Conservation (phyloP, 2,113 vertebrate genomes). For the Haemorhous mexicanus region DNA sequence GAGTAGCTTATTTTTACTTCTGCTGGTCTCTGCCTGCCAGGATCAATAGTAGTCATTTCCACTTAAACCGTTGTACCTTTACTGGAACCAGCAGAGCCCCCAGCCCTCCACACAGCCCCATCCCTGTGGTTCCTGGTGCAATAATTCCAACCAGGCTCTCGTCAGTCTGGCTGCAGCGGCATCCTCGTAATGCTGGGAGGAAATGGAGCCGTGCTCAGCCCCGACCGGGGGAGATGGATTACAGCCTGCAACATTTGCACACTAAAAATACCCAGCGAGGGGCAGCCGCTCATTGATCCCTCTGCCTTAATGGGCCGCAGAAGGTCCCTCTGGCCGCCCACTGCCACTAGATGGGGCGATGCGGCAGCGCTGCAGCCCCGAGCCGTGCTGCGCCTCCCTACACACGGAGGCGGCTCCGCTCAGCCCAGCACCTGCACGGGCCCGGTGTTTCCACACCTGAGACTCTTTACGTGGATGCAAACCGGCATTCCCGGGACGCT, state of each 20-base stretch:
- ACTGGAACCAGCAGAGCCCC: slow-evolving; percentile 53
- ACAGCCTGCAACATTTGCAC: neutral
- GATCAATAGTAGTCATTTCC: slow-evolving; percentile 71
- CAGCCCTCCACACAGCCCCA: neutral
- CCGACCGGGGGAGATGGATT: neutral
- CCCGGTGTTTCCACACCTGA: fast-evolving
- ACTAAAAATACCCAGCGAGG: slow-evolving; percentile 17
- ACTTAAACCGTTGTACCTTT: slow-evolving; percentile 67
- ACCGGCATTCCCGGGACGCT: fast-evolving
- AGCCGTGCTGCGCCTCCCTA: fast-evolving
- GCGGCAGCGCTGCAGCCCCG: neutral
- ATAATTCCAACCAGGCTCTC: neutral
- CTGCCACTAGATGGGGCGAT: slow-evolving; percentile 62
- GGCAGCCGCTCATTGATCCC: slow-evolving; percentile 22
- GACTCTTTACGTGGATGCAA: fast-evolving
- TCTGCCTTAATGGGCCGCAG: neutral
- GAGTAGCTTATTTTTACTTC: slow-evolving; percentile 71
- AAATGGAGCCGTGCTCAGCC: neutral
- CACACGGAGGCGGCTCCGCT: fast-evolving
- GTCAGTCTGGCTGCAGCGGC: slow-evolving; percentile 27
- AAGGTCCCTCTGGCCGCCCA: neutral
- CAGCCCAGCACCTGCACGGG: fast-evolving
- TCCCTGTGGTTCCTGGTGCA: neutral
- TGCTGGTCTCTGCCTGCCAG: slow-evolving; percentile 52
- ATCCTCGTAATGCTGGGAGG: slow-evolving; percentile 24